Evolutionary conservation across 2,888 invertebrate species (phyloP).

Genomic region (Gymnocheta viridis): DNA sequence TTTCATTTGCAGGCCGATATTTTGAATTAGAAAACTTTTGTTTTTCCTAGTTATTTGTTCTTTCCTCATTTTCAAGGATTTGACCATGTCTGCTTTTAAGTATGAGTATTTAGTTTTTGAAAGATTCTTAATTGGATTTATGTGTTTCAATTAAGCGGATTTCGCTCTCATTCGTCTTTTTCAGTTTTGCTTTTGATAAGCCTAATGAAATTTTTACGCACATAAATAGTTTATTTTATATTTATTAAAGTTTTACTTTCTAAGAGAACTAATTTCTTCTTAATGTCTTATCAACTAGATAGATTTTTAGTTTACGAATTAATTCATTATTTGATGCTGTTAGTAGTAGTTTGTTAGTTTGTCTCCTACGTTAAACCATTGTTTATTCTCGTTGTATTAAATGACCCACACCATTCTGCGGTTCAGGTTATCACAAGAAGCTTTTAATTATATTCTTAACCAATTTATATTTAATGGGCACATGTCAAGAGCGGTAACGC

Average conservation of each 20-base stretch:
- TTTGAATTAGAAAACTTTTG: constrained; percentile 61
- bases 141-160: constrained; percentile 68
- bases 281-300: not conserved
- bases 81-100: constrained; percentile 1
- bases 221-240: constrained; percentile 39
- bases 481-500: no score
- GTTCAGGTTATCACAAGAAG: no score
- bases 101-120: constrained; percentile 50
- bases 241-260: constrained; percentile 2
- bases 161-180: constrained; percentile 29
- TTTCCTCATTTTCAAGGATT: not conserved
- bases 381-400: no score
- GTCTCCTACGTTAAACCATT: no score
- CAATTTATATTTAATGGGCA: no score
- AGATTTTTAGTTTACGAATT: not conserved
- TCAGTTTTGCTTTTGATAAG: constrained; percentile 26
- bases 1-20: constrained; percentile 58
- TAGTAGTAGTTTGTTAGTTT: no score
- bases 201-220: constrained; percentile 41
- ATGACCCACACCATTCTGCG: no score
- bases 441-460: no score
- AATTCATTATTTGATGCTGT: no score
- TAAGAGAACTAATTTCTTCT: not conserved
- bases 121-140: constrained; percentile 68
- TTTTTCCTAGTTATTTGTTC: constrained; percentile 5